These are phyloP conservation scores for Sarcoramphus papa DNA, from an alignment of 2,797 vertebrate genomes.

Conservation along the genomic window DNA sequence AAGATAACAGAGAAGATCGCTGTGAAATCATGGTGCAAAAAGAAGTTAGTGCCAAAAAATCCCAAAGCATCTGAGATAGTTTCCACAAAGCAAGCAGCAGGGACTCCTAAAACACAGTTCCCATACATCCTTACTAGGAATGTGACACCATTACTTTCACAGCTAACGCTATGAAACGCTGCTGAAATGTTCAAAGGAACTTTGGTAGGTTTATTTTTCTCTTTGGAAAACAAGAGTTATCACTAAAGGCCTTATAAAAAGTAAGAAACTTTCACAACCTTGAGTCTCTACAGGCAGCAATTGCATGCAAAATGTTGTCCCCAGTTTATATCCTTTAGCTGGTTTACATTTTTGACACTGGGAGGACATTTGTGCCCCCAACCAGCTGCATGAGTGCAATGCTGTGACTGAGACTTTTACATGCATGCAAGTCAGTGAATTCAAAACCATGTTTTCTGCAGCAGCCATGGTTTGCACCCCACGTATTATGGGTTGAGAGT, in stretches of 20 bases:
- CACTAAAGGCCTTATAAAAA: constrained; percentile 13
- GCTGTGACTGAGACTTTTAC: neutral
- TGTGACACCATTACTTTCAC: constrained; percentile 35
- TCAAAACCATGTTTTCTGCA: neutral
- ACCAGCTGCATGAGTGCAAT: neutral
- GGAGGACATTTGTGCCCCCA: neutral
- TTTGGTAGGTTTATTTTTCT: constrained; percentile 33
- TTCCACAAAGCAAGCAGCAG: constrained; percentile 40
- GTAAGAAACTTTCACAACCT: constrained; percentile 1
- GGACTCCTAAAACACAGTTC: constrained; percentile 32
- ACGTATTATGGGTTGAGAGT: neutral
- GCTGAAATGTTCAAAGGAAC: constrained; percentile 40
- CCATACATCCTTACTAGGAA: constrained; percentile 25
- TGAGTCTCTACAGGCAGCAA: neutral
- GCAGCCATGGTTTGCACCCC: neutral
- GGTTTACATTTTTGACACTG: neutral
- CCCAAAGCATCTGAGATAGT: constrained; percentile 28
- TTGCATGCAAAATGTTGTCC: neutral
- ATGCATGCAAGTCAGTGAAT: neutral
- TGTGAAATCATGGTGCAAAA: constrained; percentile 31
- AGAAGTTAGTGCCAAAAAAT: constrained; percentile 25
- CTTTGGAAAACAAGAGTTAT: constrained; percentile 19
- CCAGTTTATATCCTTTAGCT: neutral
- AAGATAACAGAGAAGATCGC: constrained; percentile 26
- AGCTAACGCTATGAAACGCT: constrained; percentile 18